Evolutionary conservation across 2,888 invertebrate genomes (phyloP).

Genomic region (Ctena decussata): DNA sequence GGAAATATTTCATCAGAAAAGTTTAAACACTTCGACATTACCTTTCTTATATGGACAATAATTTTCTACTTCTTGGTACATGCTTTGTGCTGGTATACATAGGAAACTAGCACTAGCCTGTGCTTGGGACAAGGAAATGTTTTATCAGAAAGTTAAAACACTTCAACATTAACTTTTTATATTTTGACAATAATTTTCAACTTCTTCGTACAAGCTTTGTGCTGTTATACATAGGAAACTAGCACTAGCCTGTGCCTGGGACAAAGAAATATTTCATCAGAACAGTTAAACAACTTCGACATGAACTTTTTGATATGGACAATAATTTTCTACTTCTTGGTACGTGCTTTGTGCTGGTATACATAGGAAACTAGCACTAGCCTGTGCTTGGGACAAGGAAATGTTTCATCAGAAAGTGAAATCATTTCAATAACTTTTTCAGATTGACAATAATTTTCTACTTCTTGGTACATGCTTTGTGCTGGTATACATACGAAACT

Average conservation of each 20-base stretch:
- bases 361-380: neutral
- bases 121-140: conserved; percentile 20
- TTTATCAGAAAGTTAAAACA: too few species aligned
- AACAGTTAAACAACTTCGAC: too few species aligned
- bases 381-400: neutral
- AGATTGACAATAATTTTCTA: too few species aligned
- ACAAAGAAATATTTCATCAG: neutral
- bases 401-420: neutral
- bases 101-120: conserved; percentile 19
- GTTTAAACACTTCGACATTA: too few species aligned
- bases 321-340: neutral
- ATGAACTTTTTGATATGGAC: too few species aligned
- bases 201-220: conserved; percentile 25
- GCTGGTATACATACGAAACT: neutral
- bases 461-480: conserved; percentile 25
- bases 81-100: conserved; percentile 1
- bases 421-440: too few species aligned
- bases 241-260: conserved; percentile 2
- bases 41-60: too few species aligned
- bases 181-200: too few species aligned
- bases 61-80: conserved; percentile 18
- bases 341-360: conserved; percentile 7
- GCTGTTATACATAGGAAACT: neutral
- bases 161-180: too few species aligned
- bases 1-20: too few species aligned